Conservation (phyloP, 2,797 vertebrate species). For the Rhabdophis nuchalis region DNA sequence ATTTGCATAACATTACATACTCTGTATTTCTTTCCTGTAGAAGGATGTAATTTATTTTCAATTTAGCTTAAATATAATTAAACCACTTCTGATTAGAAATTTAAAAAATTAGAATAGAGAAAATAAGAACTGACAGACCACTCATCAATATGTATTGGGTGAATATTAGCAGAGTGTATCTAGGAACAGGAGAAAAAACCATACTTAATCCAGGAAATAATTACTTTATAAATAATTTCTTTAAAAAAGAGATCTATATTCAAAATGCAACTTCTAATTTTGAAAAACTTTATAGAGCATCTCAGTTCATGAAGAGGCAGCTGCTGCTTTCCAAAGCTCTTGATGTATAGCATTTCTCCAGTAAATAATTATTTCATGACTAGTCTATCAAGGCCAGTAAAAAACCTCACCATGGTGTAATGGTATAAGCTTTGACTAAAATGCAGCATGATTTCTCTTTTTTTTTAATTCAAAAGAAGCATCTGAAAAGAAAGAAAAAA, state of each 20-base stretch:
- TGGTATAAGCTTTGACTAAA: background rate
- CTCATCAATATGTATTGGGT: background rate
- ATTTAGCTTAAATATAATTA: slow-evolving; percentile 11
- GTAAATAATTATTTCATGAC: background rate
- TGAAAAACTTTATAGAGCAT: background rate
- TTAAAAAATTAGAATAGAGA: background rate
- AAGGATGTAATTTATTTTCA: background rate
- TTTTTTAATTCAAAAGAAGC: background rate
- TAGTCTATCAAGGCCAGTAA: background rate
- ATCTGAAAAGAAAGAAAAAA: background rate
- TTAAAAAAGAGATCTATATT: background rate
- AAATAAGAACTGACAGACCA: background rate
- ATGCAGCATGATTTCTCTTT: background rate
- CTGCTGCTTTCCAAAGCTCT: background rate
- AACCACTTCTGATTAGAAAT: background rate
- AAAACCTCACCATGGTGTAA: background rate
- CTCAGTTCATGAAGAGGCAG: background rate
- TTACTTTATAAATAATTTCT: background rate
- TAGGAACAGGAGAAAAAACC: background rate
- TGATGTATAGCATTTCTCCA: background rate
- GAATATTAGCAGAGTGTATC: background rate
- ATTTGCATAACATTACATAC: background rate
- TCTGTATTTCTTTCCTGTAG: background rate
- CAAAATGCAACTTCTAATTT: background rate
- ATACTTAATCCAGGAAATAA: background rate